Evolutionary conservation across 2,888 invertebrate genomes (phyloP).

Genomic region (Archips xylosteana): DNA sequence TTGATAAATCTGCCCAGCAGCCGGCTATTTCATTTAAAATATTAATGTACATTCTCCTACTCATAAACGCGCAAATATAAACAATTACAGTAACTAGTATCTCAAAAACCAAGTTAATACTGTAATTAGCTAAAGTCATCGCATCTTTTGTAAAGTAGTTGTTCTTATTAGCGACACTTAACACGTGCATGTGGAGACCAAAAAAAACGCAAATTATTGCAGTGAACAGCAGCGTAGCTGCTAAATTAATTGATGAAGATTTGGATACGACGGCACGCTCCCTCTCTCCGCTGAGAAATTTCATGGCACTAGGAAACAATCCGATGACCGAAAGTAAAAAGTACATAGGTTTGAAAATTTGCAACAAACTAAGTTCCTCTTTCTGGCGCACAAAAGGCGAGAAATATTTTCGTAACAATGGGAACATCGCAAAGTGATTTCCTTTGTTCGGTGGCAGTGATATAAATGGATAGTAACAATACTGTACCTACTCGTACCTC

Average conservation of each 20-base stretch:
- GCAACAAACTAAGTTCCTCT: not conserved
- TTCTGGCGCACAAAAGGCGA: constrained; percentile 19
- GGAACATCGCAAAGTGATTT: constrained; percentile 9
- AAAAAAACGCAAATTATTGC: constrained; percentile 16
- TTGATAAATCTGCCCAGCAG: constrained; percentile 8
- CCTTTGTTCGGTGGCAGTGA: not conserved
- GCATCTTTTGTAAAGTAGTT: constrained; percentile 24
- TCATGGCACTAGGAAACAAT: constrained; percentile 22
- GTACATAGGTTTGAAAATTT: constrained; percentile 23
- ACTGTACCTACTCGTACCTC: not conserved
- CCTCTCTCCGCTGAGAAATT: constrained; percentile 18
- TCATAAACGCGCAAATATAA: constrained; percentile 22
- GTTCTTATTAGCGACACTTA: constrained; percentile 6
- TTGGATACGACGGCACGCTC: constrained; percentile 6
- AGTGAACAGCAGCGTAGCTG: constrained; percentile 11
- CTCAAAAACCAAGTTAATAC: constrained; percentile 16
- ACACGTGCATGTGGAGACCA: constrained; percentile 10
- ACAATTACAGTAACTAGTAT: constrained; percentile 14
- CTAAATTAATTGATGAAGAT: constrained; percentile 21
- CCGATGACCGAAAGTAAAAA: constrained; percentile 12
- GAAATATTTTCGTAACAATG: constrained; percentile 22
- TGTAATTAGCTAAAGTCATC: constrained; percentile 38
- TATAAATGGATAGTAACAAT: not conserved
- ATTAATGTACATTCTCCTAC: constrained; percentile 23
- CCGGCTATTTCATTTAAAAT: constrained; percentile 8